Evolutionary conservation across 2,888 invertebrate species (phyloP).

Genomic region (Drosophila paracracens): DNA sequence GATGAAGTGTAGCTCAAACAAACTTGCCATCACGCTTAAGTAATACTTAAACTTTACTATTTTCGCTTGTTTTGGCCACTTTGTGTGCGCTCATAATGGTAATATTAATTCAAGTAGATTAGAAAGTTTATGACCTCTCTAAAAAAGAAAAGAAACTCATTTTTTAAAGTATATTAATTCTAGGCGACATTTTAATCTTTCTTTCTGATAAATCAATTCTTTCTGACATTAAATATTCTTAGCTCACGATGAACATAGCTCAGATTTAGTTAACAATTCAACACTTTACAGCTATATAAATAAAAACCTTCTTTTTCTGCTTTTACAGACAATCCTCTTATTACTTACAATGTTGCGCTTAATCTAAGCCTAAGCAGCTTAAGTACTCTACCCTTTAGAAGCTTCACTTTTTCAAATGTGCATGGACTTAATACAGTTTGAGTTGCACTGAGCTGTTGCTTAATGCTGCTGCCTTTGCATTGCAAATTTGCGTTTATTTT

Average conservation of each 20-base stretch:
- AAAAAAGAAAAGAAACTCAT: not conserved
- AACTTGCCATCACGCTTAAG: not conserved
- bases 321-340: not conserved
- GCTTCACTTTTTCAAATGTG: not conserved
- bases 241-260: not conserved
- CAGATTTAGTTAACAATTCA: not conserved
- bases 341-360: not conserved
- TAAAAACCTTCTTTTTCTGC: not conserved
- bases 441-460: slow-evolving; percentile 27
- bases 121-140: not conserved
- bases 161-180: not conserved
- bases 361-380: slow-evolving; percentile 34
- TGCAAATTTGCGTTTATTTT: slow-evolving; percentile 20
- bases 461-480: slow-evolving; percentile 30
- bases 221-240: not conserved
- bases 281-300: not conserved
- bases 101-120: not conserved
- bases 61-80: not conserved
- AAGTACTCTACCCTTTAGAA: slow-evolving; percentile 5
- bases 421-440: slow-evolving; percentile 48
- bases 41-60: not conserved
- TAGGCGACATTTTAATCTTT: not conserved
- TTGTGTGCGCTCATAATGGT: not conserved
- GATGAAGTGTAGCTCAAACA: slow-evolving; percentile 1
- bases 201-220: not conserved